These are phyloP conservation scores for Australoheros facetus DNA, from an alignment of 2,797 vertebrate genomes.

Conservation along the genomic window DNA sequence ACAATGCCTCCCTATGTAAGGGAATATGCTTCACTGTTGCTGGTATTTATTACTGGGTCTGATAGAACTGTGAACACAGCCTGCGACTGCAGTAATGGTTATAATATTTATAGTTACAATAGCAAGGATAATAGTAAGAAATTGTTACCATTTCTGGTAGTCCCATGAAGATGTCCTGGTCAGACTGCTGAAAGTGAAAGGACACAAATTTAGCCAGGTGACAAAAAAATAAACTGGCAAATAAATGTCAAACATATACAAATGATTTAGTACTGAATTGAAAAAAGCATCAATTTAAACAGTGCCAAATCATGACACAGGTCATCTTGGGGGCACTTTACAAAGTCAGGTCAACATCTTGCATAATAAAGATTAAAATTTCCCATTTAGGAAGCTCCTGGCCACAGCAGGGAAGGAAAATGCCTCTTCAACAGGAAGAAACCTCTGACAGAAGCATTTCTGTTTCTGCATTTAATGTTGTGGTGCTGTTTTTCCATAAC, in stretches of 20 bases:
- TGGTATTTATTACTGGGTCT: background rate
- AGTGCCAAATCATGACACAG: background rate
- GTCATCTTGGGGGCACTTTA: background rate
- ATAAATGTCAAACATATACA: background rate
- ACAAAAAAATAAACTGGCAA: no score
- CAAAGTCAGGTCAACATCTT: background rate
- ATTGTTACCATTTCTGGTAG: conserved; percentile 77
- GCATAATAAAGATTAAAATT: background rate
- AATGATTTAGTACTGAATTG: background rate
- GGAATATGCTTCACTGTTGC: background rate
- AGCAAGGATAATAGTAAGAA: background rate
- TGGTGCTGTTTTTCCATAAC: background rate
- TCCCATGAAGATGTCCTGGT: conserved; percentile 73
- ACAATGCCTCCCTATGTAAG: conserved; percentile 35
- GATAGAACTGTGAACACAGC: background rate
- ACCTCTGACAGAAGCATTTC: background rate
- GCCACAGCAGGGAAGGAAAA: background rate
- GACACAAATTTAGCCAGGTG: background rate
- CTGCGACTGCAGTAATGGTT: background rate
- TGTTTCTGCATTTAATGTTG: conserved; percentile 7
- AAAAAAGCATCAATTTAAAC: background rate
- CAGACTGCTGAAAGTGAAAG: conserved; percentile 59
- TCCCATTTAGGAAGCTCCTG: background rate
- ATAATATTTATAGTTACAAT: background rate
- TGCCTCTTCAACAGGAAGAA: background rate